These are phyloP conservation scores for Acropora yongei DNA, from an alignment of 64 coral and sea anemone species.

Conservation along the genomic window DNA sequence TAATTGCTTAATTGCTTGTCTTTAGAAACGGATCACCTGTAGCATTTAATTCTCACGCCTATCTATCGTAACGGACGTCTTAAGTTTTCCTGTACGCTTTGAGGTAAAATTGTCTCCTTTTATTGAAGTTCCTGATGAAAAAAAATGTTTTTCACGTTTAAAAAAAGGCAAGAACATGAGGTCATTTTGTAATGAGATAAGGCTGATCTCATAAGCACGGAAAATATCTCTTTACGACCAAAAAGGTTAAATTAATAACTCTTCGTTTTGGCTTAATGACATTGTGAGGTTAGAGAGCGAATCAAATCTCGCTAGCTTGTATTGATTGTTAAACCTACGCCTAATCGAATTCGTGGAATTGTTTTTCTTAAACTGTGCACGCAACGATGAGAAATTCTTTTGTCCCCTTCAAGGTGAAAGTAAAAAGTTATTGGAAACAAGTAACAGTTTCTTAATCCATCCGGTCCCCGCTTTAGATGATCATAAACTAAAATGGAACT, in stretches of 20 bases:
- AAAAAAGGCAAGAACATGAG: no score
- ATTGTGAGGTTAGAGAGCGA: not conserved
- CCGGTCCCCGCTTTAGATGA: not conserved
- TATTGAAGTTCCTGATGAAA: not conserved
- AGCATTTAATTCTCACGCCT: not conserved
- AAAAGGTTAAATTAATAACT: not conserved
- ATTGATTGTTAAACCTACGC: not conserved
- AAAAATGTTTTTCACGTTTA: not conserved
- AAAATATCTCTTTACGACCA: conserved; percentile 41
- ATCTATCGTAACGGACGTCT: not conserved
- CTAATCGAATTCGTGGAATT: conserved; percentile 25
- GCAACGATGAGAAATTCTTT: conserved; percentile 13
- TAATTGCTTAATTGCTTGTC: no score
- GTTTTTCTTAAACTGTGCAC: conserved; percentile 2
- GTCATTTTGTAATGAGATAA: conserved; percentile 10
- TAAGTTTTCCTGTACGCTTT: not conserved
- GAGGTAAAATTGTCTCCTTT: not conserved
- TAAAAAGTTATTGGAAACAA: not conserved
- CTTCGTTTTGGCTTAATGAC: not conserved
- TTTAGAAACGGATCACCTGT: no score
- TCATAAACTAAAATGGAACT: not conserved
- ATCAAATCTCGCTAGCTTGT: not conserved
- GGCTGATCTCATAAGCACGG: not conserved
- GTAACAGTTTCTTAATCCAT: not conserved
- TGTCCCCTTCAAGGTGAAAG: not conserved